Base-by-base conservation (phyloP, 1,140 invertebrate species). In the Anthonomus grandis region DNA sequence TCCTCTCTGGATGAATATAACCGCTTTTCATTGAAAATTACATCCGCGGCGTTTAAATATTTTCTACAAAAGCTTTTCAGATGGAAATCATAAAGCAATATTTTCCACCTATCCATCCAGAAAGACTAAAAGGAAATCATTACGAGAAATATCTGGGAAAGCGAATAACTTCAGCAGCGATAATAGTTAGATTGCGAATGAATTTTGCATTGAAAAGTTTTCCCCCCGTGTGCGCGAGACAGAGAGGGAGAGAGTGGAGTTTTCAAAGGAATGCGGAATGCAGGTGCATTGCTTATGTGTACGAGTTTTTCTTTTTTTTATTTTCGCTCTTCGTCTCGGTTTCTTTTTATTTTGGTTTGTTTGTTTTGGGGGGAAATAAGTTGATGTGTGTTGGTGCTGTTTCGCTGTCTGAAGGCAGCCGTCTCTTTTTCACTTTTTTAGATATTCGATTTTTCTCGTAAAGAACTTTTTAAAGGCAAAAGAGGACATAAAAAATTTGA, bases 31-130 rank as follows among this genome's bases (percentile, higher is more conserved):
- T 59, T 54, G 57, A 59, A 59, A 59, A 59, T 59, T 59, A 63
- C 60, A 63, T 58, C 56, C 56, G 55, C 57, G 57, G 50, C 61
- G 52, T 59, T 63, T 53, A 57, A 63, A 63, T 63, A 63, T 63
- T 63, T 57, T 53, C 57, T 58, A 57, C 61, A 63, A 59, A 63
- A 63, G 61, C 57, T 59, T 59, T 58, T 63, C 61, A 56, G 61
- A 57, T 63, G 57, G 47, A 59, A 63, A 63, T 59, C 57, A 59
- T 62, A 54, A 58, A 59, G 60, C 46, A 50, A 57, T 61, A 57
- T 61, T 61, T 61, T 61, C 53, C 51, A 61, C 59, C 59, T 61
- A 61, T 51, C 52, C 53, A 52, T 58, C 56, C 56, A 58, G 48
- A 58, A 58, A 51, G 47, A 51, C 47, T 51, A 48, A 51, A 49